phyloP scores from a whole-genome alignment of 2,797 vertebrate species.

The Podarcis siculus region DNA sequence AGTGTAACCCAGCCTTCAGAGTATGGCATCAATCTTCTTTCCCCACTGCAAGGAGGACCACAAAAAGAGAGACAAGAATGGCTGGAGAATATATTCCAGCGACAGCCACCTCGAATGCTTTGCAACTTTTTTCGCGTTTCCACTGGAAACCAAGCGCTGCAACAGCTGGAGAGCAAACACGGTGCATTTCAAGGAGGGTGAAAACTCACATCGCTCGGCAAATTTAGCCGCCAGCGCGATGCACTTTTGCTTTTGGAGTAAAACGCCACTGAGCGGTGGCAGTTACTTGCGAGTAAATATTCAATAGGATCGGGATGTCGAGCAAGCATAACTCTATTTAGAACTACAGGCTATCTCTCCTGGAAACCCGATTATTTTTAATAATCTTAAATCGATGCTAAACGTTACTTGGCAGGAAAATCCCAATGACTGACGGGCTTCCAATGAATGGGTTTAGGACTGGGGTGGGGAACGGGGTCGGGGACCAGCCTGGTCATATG shows the following conservation, averaged over 20 bases:
- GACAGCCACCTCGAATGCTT: background rate
- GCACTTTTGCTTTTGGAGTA: background rate
- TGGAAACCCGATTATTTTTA: background rate
- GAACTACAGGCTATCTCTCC: background rate
- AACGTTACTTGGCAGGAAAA: background rate
- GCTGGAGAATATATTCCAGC: conserved; percentile 11
- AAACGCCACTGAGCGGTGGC: background rate
- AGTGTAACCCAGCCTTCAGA: background rate
- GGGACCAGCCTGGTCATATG: no score
- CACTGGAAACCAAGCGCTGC: conserved; percentile 24
- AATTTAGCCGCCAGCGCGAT: background rate
- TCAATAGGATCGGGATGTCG: no score
- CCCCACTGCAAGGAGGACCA: background rate
- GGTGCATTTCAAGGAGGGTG: background rate
- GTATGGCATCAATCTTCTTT: background rate
- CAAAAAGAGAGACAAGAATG: background rate
- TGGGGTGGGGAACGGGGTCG: background rate
- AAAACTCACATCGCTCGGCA: background rate
- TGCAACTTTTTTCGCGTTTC: conserved; percentile 12
- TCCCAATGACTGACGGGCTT: background rate
- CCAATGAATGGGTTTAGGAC: background rate
- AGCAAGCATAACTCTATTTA: background rate
- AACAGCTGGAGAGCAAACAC: conserved; percentile 28
- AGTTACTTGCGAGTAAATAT: background rate
- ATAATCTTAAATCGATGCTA: background rate